These are phyloP conservation scores for Cheilosia soror DNA, from an alignment of 2,888 invertebrate genomes.

Conservation along the genomic window DNA sequence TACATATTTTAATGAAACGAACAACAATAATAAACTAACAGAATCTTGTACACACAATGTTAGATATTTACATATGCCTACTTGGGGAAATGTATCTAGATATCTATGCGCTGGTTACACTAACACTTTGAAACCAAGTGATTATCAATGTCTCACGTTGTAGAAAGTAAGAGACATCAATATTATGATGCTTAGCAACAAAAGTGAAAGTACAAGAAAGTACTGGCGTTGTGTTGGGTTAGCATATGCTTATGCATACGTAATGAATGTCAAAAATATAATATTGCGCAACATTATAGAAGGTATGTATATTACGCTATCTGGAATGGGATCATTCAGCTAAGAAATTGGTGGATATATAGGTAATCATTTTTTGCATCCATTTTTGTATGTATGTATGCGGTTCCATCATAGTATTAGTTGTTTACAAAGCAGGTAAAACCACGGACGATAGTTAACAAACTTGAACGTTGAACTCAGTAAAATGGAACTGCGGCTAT, in stretches of 20 bases:
- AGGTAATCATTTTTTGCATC: background rate
- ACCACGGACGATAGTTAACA: too few species aligned
- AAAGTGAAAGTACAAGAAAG: constrained; percentile 72
- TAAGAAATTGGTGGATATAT: background rate
- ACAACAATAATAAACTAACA: background rate
- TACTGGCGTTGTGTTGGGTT: constrained; percentile 24
- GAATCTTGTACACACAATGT: background rate
- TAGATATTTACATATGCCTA: background rate
- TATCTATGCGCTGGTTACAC: constrained; percentile 12
- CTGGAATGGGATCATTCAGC: constrained; percentile 24
- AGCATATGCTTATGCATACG: constrained; percentile 35
- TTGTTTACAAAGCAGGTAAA: too few species aligned
- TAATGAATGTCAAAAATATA: constrained; percentile 42
- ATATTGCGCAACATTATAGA: constrained; percentile 34
- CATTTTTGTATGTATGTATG: background rate
- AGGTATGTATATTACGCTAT: background rate
- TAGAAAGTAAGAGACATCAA: constrained; percentile 67
- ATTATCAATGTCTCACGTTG: constrained; percentile 65
- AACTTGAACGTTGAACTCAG: too few species aligned
- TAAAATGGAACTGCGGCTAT: too few species aligned
- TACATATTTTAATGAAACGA: constrained; percentile 6
- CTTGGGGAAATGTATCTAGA: background rate
- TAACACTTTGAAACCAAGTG: constrained; percentile 39
- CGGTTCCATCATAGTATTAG: background rate
- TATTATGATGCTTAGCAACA: constrained; percentile 37